A percentile compares a stretch with the other conserved stretches of the same genome.
Conservation (phyloP, 53 echinoderm and acorn worm species). For the Holothuria scabra region DNA sequence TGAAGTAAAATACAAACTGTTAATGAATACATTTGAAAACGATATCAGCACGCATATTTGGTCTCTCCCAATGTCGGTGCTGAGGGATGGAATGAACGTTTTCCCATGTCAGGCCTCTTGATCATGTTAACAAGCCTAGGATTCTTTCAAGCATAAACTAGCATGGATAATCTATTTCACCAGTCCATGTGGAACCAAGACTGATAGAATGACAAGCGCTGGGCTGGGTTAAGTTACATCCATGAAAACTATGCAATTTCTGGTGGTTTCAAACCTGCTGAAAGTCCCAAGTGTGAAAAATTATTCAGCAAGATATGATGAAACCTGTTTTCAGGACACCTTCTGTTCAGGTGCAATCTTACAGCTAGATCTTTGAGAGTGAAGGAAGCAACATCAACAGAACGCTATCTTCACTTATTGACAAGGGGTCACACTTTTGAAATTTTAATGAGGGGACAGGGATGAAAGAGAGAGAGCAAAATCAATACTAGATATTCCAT, state of each 20-base stretch:
- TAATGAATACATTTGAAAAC: too few species aligned
- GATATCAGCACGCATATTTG: too few species aligned
- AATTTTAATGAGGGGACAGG: not conserved
- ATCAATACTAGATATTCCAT: too few species aligned
- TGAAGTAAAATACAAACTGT: too few species aligned
- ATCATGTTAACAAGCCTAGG: too few species aligned
- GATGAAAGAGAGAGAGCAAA: too few species aligned
- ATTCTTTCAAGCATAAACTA: too few species aligned
- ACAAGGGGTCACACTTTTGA: not conserved
- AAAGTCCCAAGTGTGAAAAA: constrained; percentile 12
- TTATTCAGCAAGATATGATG: constrained; percentile 13
- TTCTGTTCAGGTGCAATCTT: constrained; percentile 21
- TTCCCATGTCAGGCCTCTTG: too few species aligned
- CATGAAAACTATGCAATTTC: not conserved
- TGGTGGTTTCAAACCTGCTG: not conserved
- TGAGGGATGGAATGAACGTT: too few species aligned
- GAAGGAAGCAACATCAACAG: not conserved
- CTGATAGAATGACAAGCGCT: not conserved
- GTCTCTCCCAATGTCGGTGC: too few species aligned
- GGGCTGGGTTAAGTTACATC: constrained; percentile 9
- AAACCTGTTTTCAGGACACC: constrained; percentile 14
- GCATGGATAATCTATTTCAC: not conserved
- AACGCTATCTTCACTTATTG: not conserved
- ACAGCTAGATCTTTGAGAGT: not conserved
- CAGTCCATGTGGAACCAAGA: not conserved